phyloP scores from a whole-genome alignment of 1,140 invertebrate species.

The Tetranychus urticae region DNA sequence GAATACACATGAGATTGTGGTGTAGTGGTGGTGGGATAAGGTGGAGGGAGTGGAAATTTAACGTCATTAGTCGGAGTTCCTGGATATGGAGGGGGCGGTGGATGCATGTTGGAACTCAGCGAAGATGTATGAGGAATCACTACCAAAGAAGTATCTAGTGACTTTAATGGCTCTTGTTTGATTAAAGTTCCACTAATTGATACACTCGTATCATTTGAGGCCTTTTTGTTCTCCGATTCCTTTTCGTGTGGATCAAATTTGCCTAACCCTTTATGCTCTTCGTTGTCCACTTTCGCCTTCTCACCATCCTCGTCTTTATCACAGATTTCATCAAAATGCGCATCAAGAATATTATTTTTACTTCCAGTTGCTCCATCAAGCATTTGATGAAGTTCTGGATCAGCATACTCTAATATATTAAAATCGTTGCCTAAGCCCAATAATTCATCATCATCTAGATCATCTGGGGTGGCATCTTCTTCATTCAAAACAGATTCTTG shows the following conservation, averaged over 20 bases:
- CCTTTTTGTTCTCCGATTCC: no score
- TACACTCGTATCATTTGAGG: no score
- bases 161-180: no score
- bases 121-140: neutral
- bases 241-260: neutral
- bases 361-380: slow-evolving; percentile 16
- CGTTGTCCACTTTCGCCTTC: slow-evolving; percentile 4
- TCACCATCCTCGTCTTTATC: slow-evolving; percentile 16
- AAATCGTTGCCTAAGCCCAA: slow-evolving; percentile 78
- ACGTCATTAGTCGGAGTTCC: no score
- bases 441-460: slow-evolving; percentile 63
- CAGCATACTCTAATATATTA: slow-evolving; percentile 82
- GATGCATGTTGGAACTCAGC: neutral
- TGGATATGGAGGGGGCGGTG: neutral
- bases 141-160: no score
- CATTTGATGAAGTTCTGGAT: slow-evolving; percentile 59
- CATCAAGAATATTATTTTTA: slow-evolving; percentile 24
- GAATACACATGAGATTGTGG: no score
- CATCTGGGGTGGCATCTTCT: slow-evolving; percentile 41
- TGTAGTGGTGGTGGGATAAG: no score
- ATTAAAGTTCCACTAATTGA: no score
- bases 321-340: slow-evolving; percentile 20
- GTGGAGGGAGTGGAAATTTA: no score
- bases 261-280: neutral
- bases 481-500: slow-evolving; percentile 25